Evolutionary conservation across 2,113 vertebrate genomes (phyloP), one percentile per base, ranked within the genome.

Genomic region (Mesoclemmys tuberculata): DNA sequence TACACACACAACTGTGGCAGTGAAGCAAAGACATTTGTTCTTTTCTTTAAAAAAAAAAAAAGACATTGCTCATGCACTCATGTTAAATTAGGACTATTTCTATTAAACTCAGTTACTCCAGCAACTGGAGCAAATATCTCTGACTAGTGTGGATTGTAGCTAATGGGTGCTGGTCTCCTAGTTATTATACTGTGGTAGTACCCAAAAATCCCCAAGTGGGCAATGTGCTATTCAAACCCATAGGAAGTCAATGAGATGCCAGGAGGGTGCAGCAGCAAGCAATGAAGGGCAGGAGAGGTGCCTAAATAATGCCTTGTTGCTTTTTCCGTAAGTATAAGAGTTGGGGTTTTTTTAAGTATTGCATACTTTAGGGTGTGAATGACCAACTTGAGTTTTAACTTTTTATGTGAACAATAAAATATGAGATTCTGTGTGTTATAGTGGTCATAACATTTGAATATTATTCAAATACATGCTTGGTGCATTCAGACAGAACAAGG

Each of bases 401-500:
- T 5, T 51, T 71, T 35, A 26, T 38, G 64, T 84, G 55, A 88
- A 77, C 91, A 94, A 35, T 68, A 93, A 87, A 91, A 75, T 6
- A 27, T 44, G 24, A 38, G 22, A 29, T 44, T 5, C 11, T 77
- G 41, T 27, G 44, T 82, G 94, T 93, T 85, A 55, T 54, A 75
- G 71, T 46, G 74, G 41, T 51, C 22, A 26, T 93, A 92, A 89
- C 44, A 24, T 75, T 84, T 49, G 51, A 81, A 52, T 83, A 90
- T 93, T 89, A 93, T 61, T 71, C 94, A 92, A 94, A 90, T 10
- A 71, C 90, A 84, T 0, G 82, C 84, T 93, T 26, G 16, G 86
- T 91, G 75, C 92, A 90, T 90, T 48, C 51, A 86, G 90, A 89
- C 81, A 82, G 93, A 94, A 81, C 84, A 85, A 81, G 94, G 85